A percentile compares a stretch with the other conserved stretches of the same genome.
Conservation (phyloP, 2,113 vertebrate genomes). For the Colistium nudipinnis region DNA sequence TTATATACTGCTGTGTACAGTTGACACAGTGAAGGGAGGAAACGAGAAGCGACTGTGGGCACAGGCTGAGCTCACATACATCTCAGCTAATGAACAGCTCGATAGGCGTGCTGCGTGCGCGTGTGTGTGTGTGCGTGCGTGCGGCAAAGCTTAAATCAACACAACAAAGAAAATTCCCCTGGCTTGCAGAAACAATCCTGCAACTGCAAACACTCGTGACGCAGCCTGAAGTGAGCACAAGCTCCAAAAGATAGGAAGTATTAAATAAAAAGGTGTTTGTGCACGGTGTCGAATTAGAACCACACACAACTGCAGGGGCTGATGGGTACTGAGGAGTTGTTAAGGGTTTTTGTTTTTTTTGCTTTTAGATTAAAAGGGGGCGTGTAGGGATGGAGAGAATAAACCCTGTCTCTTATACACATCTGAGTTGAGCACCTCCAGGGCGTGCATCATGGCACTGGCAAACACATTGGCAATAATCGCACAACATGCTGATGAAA, state of each 20-base stretch:
- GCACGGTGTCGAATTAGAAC: too few relatives aligned
- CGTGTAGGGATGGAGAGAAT: too few relatives aligned
- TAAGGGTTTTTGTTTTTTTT: too few relatives aligned
- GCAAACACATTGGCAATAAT: too few relatives aligned
- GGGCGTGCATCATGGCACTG: too few relatives aligned
- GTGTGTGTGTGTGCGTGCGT: neutral
- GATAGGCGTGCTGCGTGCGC: neutral
- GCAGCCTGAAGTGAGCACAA: neutral
- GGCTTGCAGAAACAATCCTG: neutral
- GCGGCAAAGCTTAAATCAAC: slow-evolving; percentile 20
- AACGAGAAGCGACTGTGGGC: slow-evolving; percentile 3
- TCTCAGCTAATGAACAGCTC: slow-evolving; percentile 48
- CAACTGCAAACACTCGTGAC: slow-evolving; percentile 10
- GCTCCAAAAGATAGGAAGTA: too few relatives aligned
- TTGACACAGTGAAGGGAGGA: neutral
- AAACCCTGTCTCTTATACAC: too few relatives aligned
- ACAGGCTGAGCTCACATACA: slow-evolving; percentile 25
- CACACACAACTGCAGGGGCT: too few relatives aligned
- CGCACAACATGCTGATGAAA: neutral
- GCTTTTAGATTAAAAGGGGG: too few relatives aligned
- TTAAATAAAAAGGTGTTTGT: too few relatives aligned
- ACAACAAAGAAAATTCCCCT: slow-evolving; percentile 8
- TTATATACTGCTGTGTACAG: neutral
- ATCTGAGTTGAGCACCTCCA: too few relatives aligned
- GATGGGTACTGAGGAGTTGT: too few relatives aligned